Base-by-base conservation (phyloP, 1,140 invertebrate species). In the Aphaenogaster ashmeadi region DNA sequence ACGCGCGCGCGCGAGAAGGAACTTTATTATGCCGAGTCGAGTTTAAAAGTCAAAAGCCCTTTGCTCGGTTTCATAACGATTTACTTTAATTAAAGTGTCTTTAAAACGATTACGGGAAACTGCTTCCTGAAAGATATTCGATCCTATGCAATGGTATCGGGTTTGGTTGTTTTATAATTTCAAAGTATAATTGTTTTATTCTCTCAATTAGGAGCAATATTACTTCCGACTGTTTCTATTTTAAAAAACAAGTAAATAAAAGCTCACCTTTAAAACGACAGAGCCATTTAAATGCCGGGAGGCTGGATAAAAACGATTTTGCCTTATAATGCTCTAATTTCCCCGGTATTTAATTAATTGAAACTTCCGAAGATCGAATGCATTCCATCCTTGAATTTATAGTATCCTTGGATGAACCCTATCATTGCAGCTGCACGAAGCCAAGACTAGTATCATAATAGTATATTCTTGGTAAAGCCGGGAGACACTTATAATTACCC, bases 401-500 rank as follows among this genome's bases (percentile, higher is more conserved):
- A 60, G 62, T 54, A 75, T 36, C 69, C 69, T 72, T 75, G 86
- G 67, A 79, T 47, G 50, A 71, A 60, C 41, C 81, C 62, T 50
- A 52, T 64, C 60, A 83, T 72, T 21, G 66, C 38, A 84, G 36
- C 41, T 54, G 56, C n/a, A 33, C 8, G 52, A 13, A 60, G 60
- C 78, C 64, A 84, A 87, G 79, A 84, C 60, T 89, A 84, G 87
- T 58, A 84, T 79, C 33, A 50, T 58, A 69, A 89, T 90, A 84
- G 33, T 79, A 71, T 86, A 89, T 88, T 69, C 36, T 41, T 69
- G 50, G 52, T 64, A 50, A 71, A 77, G 50, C 27, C 74, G 64
- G 75, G 86, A 81, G 89, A 87, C 89, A 91, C 87, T 91, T 91
- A 81, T 91, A 91, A 91, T 91, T 89, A 80, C 71, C 71, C 38